Conservation (phyloP, 1,140 invertebrate species). For the Orius laevigatus region DNA sequence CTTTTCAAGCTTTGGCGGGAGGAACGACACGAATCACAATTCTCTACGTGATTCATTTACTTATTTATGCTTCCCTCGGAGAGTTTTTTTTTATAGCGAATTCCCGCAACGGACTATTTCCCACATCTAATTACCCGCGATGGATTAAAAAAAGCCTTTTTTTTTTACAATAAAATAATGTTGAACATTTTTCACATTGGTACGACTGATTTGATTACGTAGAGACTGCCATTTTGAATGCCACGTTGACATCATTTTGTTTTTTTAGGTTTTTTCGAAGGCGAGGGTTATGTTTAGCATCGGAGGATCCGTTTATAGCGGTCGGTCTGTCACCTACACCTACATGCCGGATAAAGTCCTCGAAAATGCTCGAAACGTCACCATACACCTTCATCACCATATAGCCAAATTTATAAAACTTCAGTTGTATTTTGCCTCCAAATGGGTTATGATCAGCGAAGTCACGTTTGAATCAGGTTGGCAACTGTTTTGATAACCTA, state of each 20-base stretch:
- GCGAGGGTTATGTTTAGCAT: constrained; percentile 53
- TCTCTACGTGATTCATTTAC: too few species aligned
- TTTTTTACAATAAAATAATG: too few species aligned
- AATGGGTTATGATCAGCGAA: constrained; percentile 68
- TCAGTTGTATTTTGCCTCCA: constrained; percentile 52
- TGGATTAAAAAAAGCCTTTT: too few species aligned
- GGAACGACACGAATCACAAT: too few species aligned
- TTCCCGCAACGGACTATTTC: too few species aligned
- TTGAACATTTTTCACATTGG: too few species aligned
- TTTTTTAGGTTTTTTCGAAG: constrained; percentile 44
- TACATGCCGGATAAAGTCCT: constrained; percentile 54
- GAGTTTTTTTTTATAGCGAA: too few species aligned
- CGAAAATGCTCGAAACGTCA: constrained; percentile 56
- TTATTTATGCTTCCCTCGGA: too few species aligned
- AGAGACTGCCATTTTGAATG: too few species aligned
- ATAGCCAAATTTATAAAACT: constrained; percentile 49
- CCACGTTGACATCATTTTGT: not conserved
- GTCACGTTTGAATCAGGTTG: constrained; percentile 49
- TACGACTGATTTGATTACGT: too few species aligned
- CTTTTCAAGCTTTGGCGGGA: too few species aligned
- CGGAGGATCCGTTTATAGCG: constrained; percentile 41
- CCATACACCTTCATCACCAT: constrained; percentile 43
- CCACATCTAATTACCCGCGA: too few species aligned
- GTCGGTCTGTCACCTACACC: constrained; percentile 38
- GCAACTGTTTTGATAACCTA: constrained; percentile 15